These are phyloP conservation scores for Aleiodes leptofemur DNA, from an alignment of 2,888 invertebrate genomes.

Conservation along the genomic window DNA sequence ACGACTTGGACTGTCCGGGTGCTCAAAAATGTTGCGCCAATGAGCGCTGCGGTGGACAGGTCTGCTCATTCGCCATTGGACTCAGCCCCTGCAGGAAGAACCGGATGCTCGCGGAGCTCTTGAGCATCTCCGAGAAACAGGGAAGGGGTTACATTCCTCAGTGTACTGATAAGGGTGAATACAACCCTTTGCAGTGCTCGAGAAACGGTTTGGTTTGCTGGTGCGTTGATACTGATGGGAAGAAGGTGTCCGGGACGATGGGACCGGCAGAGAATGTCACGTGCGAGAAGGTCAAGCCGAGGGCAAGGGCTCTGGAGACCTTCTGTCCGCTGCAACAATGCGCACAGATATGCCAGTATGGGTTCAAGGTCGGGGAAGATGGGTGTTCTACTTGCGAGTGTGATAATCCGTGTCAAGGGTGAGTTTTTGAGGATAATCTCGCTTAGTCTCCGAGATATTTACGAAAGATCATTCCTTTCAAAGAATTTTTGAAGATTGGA, in stretches of 20 bases:
- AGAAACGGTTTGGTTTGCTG: constrained; percentile 91
- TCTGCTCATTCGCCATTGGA: constrained; percentile 85
- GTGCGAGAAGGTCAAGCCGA: constrained; percentile 76
- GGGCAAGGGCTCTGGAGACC: constrained; percentile 64
- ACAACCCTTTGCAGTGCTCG: constrained; percentile 86
- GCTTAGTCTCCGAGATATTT: no score
- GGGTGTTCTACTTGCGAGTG: constrained; percentile 92
- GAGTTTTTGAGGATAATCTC: no score
- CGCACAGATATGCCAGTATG: constrained; percentile 90
- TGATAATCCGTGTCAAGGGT: constrained; percentile 89
- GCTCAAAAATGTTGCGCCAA: constrained; percentile 89
- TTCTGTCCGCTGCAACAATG: constrained; percentile 84
- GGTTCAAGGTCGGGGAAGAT: constrained; percentile 82
- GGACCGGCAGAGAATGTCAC: constrained; percentile 84
- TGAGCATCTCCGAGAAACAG: constrained; percentile 86
- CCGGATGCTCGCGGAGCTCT: constrained; percentile 84
- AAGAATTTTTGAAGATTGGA: no score
- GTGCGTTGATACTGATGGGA: constrained; percentile 88
- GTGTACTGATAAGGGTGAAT: constrained; percentile 84
- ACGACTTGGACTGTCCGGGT: constrained; percentile 88
- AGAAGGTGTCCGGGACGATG: constrained; percentile 88
- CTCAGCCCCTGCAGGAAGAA: constrained; percentile 84
- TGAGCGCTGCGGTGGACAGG: constrained; percentile 81
- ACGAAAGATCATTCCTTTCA: no score
- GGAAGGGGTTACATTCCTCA: constrained; percentile 91